Evolutionary conservation across 2,113 vertebrate genomes (phyloP).

Genomic region (Candoia aspera): DNA sequence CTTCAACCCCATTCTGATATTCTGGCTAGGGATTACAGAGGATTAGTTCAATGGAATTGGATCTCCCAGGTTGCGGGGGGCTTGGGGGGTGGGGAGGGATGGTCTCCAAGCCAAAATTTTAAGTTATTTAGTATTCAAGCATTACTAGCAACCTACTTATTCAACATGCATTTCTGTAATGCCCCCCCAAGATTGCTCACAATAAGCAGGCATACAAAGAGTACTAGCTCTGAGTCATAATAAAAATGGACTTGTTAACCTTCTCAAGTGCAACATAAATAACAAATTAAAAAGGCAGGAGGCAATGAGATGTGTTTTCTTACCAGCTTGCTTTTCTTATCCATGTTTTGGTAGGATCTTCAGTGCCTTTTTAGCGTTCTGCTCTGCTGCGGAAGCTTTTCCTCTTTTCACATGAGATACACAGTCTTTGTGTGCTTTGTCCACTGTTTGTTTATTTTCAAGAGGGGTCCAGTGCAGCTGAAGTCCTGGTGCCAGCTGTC

Average conservation of each 20-base stretch:
- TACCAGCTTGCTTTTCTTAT: constrained; percentile 62
- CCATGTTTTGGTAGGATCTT: constrained; percentile 36
- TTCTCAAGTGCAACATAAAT: background rate
- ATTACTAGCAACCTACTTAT: background rate
- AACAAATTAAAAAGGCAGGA: background rate
- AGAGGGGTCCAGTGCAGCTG: constrained; percentile 55
- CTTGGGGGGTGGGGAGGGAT: background rate
- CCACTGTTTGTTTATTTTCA: constrained; percentile 38
- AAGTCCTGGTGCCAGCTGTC: constrained; percentile 78
- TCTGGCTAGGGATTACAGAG: background rate
- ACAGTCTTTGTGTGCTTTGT: constrained; percentile 42
- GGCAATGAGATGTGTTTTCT: constrained; percentile 36
- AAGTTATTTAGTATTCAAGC: background rate
- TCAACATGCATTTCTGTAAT: background rate
- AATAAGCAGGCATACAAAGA: background rate
- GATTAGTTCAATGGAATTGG: background rate
- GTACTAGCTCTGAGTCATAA: background rate
- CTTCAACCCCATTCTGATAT: background rate
- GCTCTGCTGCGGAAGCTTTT: background rate
- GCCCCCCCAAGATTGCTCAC: background rate
- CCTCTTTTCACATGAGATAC: background rate
- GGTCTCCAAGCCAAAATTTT: background rate
- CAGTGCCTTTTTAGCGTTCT: background rate
- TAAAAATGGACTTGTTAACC: background rate
- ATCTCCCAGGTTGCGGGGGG: background rate